Evolutionary conservation across 2,797 vertebrate genomes (phyloP).

Genomic region (Cephalopachus bancanus): DNA sequence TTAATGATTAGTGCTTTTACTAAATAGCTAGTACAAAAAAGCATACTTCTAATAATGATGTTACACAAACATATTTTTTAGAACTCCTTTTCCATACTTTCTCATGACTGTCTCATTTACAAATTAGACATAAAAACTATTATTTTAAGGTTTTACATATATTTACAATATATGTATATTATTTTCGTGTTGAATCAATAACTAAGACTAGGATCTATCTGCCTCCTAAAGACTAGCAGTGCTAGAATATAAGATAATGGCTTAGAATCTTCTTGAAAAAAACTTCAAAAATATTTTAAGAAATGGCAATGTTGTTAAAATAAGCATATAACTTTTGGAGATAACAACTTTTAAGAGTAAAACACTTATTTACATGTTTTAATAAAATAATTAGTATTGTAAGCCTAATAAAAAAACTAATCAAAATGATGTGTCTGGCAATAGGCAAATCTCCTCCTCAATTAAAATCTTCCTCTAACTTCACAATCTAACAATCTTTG

Average conservation of each 20-base stretch:
- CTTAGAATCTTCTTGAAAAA: constrained; percentile 28
- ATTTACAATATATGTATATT: neutral
- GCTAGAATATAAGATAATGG: neutral
- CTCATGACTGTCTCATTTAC: constrained; percentile 9
- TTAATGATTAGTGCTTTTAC: neutral
- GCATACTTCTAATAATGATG: neutral
- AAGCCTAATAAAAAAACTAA: neutral
- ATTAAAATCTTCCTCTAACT: constrained; percentile 39
- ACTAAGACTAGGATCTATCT: neutral
- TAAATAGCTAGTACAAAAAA: neutral
- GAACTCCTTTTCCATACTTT: neutral
- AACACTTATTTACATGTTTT: neutral
- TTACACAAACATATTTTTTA: neutral
- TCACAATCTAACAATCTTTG: neutral
- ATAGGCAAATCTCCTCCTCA: neutral
- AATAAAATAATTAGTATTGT: neutral
- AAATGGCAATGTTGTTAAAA: neutral
- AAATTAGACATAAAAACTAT: constrained; percentile 41
- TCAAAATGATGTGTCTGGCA: neutral
- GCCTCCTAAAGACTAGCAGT: neutral
- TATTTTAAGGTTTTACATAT: neutral
- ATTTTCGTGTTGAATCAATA: neutral
- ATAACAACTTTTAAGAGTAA: neutral
- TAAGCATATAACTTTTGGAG: constrained; percentile 6
- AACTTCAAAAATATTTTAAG: constrained; percentile 33